Percentiles rank a stretch among this genome's conserved stretches.
phyloP scores from a whole-genome alignment of 2,888 invertebrate genomes.

The Hyalella azteca region DNA sequence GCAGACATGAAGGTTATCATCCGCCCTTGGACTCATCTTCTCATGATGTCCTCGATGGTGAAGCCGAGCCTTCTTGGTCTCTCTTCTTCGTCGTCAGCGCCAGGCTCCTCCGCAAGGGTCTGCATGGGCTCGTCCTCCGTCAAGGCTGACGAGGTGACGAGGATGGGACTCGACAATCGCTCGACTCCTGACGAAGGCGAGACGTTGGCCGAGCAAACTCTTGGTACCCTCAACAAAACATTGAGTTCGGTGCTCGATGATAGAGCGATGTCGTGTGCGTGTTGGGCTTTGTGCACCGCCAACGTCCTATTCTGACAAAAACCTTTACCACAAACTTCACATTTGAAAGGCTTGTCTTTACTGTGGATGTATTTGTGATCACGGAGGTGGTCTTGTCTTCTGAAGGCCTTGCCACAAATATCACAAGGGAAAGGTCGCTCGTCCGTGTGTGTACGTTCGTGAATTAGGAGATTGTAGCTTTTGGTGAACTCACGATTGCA shows the following conservation, averaged over 20 bases:
- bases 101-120: neutral
- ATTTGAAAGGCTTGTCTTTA: slow-evolving; percentile 97
- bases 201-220: neutral
- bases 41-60: slow-evolving; percentile 41
- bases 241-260: neutral
- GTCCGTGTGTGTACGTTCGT: slow-evolving; percentile 69
- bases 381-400: slow-evolving; percentile 65
- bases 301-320: slow-evolving; percentile 58
- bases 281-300: slow-evolving; percentile 57
- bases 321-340: slow-evolving; percentile 63
- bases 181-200: neutral
- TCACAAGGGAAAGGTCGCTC: slow-evolving; percentile 68
- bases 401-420: slow-evolving; percentile 67
- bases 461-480: slow-evolving; percentile 68
- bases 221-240: neutral
- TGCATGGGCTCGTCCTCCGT: slow-evolving; percentile 19
- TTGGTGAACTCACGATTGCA: slow-evolving; percentile 68
- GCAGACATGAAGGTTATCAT: no score
- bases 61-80: slow-evolving; percentile 29
- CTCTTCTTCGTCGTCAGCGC: neutral
- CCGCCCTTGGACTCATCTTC: no score
- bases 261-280: slow-evolving; percentile 61
- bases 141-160: neutral
- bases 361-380: slow-evolving; percentile 82
- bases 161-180: neutral